Base-by-base conservation (phyloP, 2,888 invertebrate genomes). In the Amphimallon solstitiale region DNA sequence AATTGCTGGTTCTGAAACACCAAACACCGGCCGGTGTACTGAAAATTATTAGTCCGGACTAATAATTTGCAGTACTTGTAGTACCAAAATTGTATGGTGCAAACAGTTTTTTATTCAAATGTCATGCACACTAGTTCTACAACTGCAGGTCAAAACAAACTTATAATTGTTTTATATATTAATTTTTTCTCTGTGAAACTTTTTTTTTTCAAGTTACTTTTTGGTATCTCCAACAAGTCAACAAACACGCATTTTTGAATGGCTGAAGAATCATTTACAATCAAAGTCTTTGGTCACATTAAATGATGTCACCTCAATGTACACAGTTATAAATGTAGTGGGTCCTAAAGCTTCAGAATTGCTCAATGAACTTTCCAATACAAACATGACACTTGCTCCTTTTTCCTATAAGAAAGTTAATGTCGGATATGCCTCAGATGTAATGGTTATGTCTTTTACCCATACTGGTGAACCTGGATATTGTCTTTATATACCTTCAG, bases 161-260 rank as follows among this genome's bases (percentile, higher is more conserved):
- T 40, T 12, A 40, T n/a, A 3, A n/a, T n/a, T 12, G 12, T 45
- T 17, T 15, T 45, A 6, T 46, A 17, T 17, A 19, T 46, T 17
- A 46, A 17, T 12, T 54, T n/a, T 19, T 46, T 12, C 51, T 21
- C n/a, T n/a, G 21, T 21, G n/a, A 45, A 19, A 9, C 17, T 9
- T 34, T 46, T 19, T 15, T 23, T 70, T 67, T 78, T 80, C 67
- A 75, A 89, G 89, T 73, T 91, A 86, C 76, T 90, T 91, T 77
- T 90, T 92, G 87, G 89, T 93, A n/a, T 90, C 91, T 0, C 92
- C 92, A 1, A 90, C 92, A 1, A 88, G 89, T 66, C 92, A 92
- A 77, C 91, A 92, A 82, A 91, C 91, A 0, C 83, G 91, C 15
- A 87, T 89, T 43, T 87, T 86, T 73, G 87, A 89, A 71, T 92